Evolutionary conservation across 1,140 invertebrate species (phyloP).

Genomic region (Cherax quadricarinatus): DNA sequence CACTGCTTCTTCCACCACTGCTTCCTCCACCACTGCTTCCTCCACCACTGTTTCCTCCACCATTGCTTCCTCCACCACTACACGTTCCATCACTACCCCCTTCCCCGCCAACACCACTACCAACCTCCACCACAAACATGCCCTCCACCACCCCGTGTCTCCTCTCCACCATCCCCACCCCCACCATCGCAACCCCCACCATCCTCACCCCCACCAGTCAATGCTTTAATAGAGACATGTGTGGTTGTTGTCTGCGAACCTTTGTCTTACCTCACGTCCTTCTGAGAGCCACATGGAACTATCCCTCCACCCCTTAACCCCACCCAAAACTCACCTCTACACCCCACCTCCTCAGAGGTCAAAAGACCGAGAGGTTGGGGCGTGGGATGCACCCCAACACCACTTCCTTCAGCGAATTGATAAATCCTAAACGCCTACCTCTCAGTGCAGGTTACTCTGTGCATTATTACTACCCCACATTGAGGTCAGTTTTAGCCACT

Average conservation of each 20-base stretch:
- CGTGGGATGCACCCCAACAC: conserved; percentile 9
- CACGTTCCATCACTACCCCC: neutral
- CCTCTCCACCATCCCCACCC: neutral
- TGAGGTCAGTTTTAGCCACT: conserved; percentile 25
- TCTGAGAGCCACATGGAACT: neutral
- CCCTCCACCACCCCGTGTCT: neutral
- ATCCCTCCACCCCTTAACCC: neutral
- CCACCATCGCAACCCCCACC: too few species aligned
- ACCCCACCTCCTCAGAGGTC: neutral
- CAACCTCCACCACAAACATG: neutral
- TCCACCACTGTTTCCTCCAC: too few species aligned
- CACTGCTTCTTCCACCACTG: neutral
- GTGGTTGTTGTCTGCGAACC: conserved; percentile 27
- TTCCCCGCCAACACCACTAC: neutral
- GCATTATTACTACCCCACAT: conserved; percentile 1
- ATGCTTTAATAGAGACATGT: conserved; percentile 48
- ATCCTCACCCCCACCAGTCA: conserved; percentile 45
- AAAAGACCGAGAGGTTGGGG: neutral
- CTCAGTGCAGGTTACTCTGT: neutral
- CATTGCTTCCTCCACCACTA: neutral
- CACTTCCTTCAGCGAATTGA: conserved; percentile 28
- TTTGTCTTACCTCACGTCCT: conserved; percentile 45
- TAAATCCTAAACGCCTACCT: conserved; percentile 39
- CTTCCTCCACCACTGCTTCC: neutral
- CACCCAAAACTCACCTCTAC: conserved; percentile 12